Percentiles rank a stretch among this genome's conserved stretches.
These are phyloP conservation scores for Luidia sarsii DNA, from an alignment of 53 echinoderm and acorn worm genomes.

Conservation along the genomic window DNA sequence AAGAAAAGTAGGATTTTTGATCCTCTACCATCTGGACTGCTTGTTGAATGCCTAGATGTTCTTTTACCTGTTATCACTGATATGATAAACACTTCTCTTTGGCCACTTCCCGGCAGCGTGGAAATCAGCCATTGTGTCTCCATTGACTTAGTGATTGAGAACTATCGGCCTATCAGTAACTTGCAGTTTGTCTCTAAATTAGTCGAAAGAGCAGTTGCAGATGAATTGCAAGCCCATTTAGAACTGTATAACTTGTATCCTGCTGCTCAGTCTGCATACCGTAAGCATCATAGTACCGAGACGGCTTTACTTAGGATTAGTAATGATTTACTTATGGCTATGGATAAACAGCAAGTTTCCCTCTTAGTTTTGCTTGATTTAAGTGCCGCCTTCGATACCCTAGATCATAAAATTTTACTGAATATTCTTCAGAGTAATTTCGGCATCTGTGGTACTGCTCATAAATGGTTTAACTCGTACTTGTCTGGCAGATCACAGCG, in stretches of 20 bases:
- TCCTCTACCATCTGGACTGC: neutral
- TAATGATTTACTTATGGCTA: slow-evolving; percentile 32
- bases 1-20: neutral
- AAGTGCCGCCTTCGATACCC: slow-evolving; percentile 28
- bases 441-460: slow-evolving; percentile 8
- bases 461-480: slow-evolving; percentile 40
- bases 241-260: slow-evolving; percentile 1
- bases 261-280: slow-evolving; percentile 36
- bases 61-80: neutral
- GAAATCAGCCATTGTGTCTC: neutral
- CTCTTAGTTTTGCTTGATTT: slow-evolving; percentile 26
- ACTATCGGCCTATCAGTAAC: slow-evolving; percentile 2
- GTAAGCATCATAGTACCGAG: slow-evolving; percentile 31
- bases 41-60: neutral
- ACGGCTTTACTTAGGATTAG: slow-evolving; percentile 40
- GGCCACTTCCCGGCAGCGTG: neutral
- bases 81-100: neutral
- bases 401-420: slow-evolving; percentile 39
- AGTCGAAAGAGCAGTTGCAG: slow-evolving; percentile 18
- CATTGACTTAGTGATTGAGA: slow-evolving; percentile 1
- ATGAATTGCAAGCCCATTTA: slow-evolving; percentile 14
- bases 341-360: slow-evolving; percentile 10
- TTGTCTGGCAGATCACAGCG: slow-evolving; percentile 30
- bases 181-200: slow-evolving; percentile 30
- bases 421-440: slow-evolving; percentile 4